Evolutionary conservation across 2,888 invertebrate species (phyloP).

Genomic region (Druceiella hillmani): DNA sequence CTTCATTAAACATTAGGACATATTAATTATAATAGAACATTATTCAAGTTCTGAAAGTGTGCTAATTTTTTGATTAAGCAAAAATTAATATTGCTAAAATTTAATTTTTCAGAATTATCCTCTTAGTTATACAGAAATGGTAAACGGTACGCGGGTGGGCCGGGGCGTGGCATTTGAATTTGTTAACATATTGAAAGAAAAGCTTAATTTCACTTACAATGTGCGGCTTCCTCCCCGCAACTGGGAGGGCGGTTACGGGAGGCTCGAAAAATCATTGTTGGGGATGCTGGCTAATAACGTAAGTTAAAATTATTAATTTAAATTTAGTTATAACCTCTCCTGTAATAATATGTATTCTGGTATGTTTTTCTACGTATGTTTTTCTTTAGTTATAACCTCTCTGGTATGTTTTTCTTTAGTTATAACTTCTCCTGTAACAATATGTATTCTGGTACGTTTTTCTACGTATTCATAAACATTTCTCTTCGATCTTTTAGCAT

Average conservation of each 20-base stretch:
- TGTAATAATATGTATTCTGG: conserved; percentile 8
- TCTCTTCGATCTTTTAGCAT: too few species aligned
- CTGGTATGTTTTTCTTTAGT: too few species aligned
- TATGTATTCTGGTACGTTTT: too few species aligned
- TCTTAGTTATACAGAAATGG: conserved; percentile 49
- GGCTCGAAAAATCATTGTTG: conserved; percentile 55
- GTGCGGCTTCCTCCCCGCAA: conserved; percentile 59
- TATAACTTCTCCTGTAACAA: too few species aligned
- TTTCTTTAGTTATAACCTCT: too few species aligned
- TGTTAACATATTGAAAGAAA: conserved; percentile 59
- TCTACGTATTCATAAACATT: too few species aligned
- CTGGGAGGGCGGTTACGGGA: conserved; percentile 48
- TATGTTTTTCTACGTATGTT: conserved; percentile 4
- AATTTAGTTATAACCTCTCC: background rate
- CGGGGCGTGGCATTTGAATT: conserved; percentile 69
- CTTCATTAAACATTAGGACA: too few species aligned
- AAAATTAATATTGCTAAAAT: too few species aligned
- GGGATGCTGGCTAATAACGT: conserved; percentile 58
- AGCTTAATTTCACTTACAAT: conserved; percentile 70
- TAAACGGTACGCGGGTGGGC: conserved; percentile 55
- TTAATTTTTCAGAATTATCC: conserved; percentile 56
- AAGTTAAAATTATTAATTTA: conserved; percentile 23
- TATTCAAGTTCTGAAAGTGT: too few species aligned
- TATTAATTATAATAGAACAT: too few species aligned
- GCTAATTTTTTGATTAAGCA: too few species aligned